These are phyloP conservation scores for Ganaspis sp. DNA, from an alignment of 1,140 invertebrate species.

Conservation along the genomic window DNA sequence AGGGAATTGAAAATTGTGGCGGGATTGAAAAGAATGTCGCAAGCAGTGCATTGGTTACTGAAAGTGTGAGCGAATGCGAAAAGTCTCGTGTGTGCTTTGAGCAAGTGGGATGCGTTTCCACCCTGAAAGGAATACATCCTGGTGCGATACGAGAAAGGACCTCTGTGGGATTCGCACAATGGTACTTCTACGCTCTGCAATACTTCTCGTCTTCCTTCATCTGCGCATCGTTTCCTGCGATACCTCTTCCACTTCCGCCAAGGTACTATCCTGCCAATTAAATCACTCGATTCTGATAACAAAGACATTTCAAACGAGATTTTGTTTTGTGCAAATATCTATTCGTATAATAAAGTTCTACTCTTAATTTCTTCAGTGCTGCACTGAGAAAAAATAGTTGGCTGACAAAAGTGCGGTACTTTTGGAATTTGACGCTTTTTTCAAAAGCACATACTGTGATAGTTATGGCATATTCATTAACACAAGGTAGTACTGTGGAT, in stretches of 20 bases:
- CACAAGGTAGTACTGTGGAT: no score
- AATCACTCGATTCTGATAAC: not conserved
- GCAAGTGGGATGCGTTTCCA: not conserved
- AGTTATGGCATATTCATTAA: no score
- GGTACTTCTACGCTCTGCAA: constrained; percentile 43
- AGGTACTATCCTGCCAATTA: constrained; percentile 40
- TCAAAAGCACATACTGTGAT: no score
- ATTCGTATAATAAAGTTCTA: no score
- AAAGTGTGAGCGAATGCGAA: constrained; percentile 6
- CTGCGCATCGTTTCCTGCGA: constrained; percentile 38
- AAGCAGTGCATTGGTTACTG: not conserved
- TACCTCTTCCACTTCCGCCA: constrained; percentile 42
- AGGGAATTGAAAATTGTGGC: no score
- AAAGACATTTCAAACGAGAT: no score
- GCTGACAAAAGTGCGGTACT: no score
- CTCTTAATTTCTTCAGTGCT: no score
- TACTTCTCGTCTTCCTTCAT: constrained; percentile 47
- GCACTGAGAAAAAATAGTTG: no score
- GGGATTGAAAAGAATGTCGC: not conserved
- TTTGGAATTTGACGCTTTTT: no score
- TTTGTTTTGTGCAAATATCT: no score
- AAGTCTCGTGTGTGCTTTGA: not conserved
- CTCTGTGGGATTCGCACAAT: constrained; percentile 35
- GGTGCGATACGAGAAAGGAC: constrained; percentile 1
- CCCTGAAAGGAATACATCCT: not conserved